Evolutionary conservation across 2,797 vertebrate genomes (phyloP).

Genomic region (Australoheros facetus): DNA sequence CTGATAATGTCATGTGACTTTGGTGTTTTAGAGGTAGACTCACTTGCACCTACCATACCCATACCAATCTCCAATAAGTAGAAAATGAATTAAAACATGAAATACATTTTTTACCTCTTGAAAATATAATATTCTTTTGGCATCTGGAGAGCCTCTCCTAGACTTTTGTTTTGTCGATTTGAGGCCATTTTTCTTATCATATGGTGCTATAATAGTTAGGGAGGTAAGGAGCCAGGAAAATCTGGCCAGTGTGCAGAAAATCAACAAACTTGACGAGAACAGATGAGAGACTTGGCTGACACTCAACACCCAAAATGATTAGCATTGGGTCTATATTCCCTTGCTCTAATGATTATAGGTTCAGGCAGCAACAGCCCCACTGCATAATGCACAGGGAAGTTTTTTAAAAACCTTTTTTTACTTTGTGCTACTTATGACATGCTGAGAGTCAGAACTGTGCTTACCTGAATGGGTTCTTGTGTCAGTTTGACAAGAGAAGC

Average conservation of each 20-base stretch:
- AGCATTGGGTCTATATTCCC: conserved; percentile 3
- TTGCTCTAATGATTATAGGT: conserved; percentile 2
- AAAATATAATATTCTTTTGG: neutral
- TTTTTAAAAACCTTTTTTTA: neutral
- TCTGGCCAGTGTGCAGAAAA: neutral
- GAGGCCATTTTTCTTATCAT: neutral
- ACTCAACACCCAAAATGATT: conserved; percentile 18
- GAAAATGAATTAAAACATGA: neutral
- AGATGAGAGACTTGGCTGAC: conserved; percentile 26
- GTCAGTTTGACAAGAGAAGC: neutral
- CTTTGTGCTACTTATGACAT: neutral
- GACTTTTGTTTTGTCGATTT: neutral
- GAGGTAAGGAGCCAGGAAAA: conserved; percentile 1
- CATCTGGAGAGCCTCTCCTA: neutral
- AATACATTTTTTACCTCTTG: neutral
- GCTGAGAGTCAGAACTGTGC: neutral
- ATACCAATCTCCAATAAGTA: neutral
- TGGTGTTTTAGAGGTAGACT: neutral
- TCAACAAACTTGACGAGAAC: conserved; percentile 22
- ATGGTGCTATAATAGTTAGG: neutral
- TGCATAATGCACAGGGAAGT: neutral
- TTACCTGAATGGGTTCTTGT: neutral
- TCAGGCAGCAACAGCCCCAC: neutral
- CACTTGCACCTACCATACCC: neutral
- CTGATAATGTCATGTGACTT: neutral